Base-by-base conservation (phyloP, 2,113 vertebrate genomes). In the Colossoma macropomum region DNA sequence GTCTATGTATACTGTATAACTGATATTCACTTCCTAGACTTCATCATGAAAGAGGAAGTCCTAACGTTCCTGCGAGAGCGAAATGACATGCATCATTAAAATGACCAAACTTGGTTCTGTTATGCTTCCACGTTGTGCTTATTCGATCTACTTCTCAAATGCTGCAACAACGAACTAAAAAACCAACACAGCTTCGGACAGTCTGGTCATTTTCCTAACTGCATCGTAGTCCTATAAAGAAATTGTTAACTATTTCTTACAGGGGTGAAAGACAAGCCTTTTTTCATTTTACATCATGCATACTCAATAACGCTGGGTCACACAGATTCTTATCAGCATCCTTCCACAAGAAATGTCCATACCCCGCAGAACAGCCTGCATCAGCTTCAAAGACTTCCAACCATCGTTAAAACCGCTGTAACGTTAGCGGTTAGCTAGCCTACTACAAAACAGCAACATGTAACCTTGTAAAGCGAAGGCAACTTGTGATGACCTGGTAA, bases 91-190 rank as follows among this genome's bases (percentile, higher is more conserved):
- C 11, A 25, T 21, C 66, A 38, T 69, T 23, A 69, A 23, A 69
- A 48, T 71, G 54, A 72, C 34, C 77, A 80, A 60, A 80, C 59
- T 69, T 79, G 63, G 63, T n/a, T 45, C 11, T 48, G 25, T 23
- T 66, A 8, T 32, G 27, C 13, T 23, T 15, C 19, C 21, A 7
- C 3, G n/a, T 12, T 66, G 27, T 54, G 27, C 9, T 9, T 21
- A 0, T 45, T 17, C 28, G 17, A 30, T 30, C 25, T 66, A 27
- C 59, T 30, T 48, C 62, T 66, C 27, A 23, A 66, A 54, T 8
- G 25, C 48, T 69, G 25, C 11, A 62, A 27, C 1, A 62, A 62
- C n/a, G 59, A 62, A 62, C 59, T 62, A 27, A 4, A 62, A 56
- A 5, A 5, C 50, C 4, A 8, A 8, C 21, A 23, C 4, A 21